Base-by-base conservation (phyloP, 2,797 vertebrate genomes). In the Furcifer pardalis region DNA sequence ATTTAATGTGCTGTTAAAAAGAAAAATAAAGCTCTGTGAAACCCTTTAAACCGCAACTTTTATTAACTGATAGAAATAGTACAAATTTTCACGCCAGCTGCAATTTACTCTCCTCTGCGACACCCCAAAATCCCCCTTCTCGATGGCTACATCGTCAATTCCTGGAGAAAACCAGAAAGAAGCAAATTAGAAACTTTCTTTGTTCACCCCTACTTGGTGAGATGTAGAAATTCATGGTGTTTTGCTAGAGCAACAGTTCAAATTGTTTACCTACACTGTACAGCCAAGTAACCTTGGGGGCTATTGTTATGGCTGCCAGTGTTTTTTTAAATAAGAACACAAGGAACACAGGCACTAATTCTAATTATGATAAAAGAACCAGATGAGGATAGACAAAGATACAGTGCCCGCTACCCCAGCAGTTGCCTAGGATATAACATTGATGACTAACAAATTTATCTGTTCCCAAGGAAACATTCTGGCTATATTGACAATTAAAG, bases 41-140 rank as follows among this genome's bases (percentile, higher is more conserved):
- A 77, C 44, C 74, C 77, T 81, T 82, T 97, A 98, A 98, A 96
- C 96, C 98, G 97, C 97, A 97, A 96, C 95, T 98, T 98, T 99
- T 98, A 98, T 96, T 99, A 97, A 96, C 94, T 91, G 96, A 97
- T 99, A 99, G 98, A 99, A 99, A 99, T 97, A 98, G 98, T 99
- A 99, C 97, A 99, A 99, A 99, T 96, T 95, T 96, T 95, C 95
- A 97, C 97, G 93, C 97, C 97, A 97, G 97, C 95, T 96, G 96
- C 93, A 95, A 95, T 95, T 90, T 90, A 94, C 85, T 94, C 95
- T 97, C 89, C 89, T 96, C 94, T 96, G 92, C 95, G 96, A 96
- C 92, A 94, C 94, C 95, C 93, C 92, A 94, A 92, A 89, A 87
- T 91, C 81, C 90, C 86, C 89, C 92, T 92, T 85, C 95, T 93